A percentile compares a stretch with the other conserved stretches of the same genome.
phyloP scores from a whole-genome alignment of 2,797 vertebrate species.

The Pristis pectinata region DNA sequence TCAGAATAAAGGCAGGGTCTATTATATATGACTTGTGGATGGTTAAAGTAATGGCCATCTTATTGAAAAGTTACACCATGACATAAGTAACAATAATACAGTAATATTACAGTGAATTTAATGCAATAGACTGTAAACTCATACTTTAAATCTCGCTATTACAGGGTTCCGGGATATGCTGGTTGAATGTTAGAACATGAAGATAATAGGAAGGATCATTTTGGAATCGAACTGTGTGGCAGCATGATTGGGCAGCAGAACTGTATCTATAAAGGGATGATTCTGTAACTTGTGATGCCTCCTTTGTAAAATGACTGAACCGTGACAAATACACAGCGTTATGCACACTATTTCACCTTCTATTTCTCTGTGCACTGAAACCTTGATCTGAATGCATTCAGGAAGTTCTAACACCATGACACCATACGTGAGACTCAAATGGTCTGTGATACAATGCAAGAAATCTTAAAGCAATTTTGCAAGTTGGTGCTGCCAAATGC shows the following conservation, averaged over 20 bases:
- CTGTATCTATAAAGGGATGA: not conserved
- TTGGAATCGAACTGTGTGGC: not conserved
- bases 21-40: not conserved
- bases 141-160: not conserved
- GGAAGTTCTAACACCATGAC: not conserved
- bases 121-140: too few species aligned
- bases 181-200: not conserved
- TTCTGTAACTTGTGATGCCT: too few species aligned
- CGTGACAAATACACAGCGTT: not conserved
- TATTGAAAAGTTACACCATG: not conserved
- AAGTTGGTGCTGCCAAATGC: not conserved
- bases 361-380: not conserved
- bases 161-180: not conserved
- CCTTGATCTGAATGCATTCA: not conserved
- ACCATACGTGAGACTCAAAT: not conserved
- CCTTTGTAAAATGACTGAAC: not conserved
- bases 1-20: not conserved
- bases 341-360: not conserved
- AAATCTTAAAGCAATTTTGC: not conserved
- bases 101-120: not conserved
- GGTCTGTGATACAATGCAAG: not conserved
- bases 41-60: not conserved
- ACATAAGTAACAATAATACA: not conserved
- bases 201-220: not conserved
- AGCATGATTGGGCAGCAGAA: not conserved